Conservation (phyloP, 2,113 vertebrate species). For the Notothenia coriiceps region DNA sequence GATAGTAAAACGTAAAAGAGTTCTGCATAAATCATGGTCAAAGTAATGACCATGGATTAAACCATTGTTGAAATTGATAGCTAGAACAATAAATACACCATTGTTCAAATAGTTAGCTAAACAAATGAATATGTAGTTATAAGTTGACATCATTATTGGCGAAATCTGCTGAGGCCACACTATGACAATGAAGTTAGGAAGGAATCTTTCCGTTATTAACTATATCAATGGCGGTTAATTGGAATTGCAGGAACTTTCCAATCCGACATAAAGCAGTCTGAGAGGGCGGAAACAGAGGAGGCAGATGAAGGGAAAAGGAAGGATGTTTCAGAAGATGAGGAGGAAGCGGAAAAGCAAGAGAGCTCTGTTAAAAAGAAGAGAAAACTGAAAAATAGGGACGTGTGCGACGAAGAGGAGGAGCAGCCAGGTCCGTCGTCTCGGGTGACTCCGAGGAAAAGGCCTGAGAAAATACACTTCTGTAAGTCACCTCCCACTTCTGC, state of each 20-base stretch:
- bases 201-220: no score
- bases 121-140: no score
- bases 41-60: no score
- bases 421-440: conserved; percentile 63
- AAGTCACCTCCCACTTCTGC: neutral
- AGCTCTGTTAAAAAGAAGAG: conserved; percentile 23
- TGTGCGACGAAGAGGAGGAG: conserved; percentile 38
- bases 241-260: conserved; percentile 60
- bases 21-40: no score
- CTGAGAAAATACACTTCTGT: conserved; percentile 55
- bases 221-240: neutral
- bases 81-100: no score
- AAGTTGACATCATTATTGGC: no score
- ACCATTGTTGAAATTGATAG: no score
- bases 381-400: neutral
- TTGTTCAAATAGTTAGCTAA: no score
- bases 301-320: neutral
- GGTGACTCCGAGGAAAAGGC: conserved; percentile 41
- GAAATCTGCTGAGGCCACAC: no score
- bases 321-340: conserved; percentile 12
- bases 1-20: no score
- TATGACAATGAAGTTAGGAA: no score
- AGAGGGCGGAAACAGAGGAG: conserved; percentile 13
- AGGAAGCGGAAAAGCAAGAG: neutral
- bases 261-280: conserved; percentile 15